Conservation (phyloP, 1,140 invertebrate genomes). For the Portunus trituberculatus region DNA sequence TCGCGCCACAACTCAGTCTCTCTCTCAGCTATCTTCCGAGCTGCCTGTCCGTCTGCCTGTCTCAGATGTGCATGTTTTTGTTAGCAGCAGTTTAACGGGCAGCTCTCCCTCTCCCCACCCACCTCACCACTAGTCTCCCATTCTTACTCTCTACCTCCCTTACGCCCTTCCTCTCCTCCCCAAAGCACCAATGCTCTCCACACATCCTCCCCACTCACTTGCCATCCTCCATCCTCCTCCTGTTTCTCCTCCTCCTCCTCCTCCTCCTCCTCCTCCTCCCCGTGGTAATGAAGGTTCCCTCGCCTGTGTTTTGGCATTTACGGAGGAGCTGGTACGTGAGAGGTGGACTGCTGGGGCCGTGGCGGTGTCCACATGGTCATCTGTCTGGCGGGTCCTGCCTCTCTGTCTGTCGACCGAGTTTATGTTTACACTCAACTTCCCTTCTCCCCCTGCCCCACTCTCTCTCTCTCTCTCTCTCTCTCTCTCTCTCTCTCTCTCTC, state of each 20-base stretch:
- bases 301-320: constrained; percentile 64
- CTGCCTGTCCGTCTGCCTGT: constrained; percentile 52
- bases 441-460: neutral
- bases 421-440: constrained; percentile 48
- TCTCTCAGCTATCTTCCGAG: constrained; percentile 48
- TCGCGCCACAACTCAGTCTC: constrained; percentile 31
- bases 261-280: no score
- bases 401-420: constrained; percentile 52
- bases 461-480: constrained; percentile 11
- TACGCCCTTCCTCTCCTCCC: neutral
- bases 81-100: constrained; percentile 49
- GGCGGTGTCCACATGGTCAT: constrained; percentile 41
- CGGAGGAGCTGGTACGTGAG: constrained; percentile 54
- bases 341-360: neutral
- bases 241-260: neutral
- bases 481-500: constrained; percentile 33
- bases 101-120: constrained; percentile 25
- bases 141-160: neutral
- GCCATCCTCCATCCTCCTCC: neutral
- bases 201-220: constrained; percentile 10
- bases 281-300: constrained; percentile 53
- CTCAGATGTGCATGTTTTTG: constrained; percentile 53
- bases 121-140: neutral
- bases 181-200: neutral
- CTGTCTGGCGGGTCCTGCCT: constrained; percentile 24